Conservation (phyloP, 37 sponge, comb jelly and placozoan species). For the Sycon ciliatum region DNA sequence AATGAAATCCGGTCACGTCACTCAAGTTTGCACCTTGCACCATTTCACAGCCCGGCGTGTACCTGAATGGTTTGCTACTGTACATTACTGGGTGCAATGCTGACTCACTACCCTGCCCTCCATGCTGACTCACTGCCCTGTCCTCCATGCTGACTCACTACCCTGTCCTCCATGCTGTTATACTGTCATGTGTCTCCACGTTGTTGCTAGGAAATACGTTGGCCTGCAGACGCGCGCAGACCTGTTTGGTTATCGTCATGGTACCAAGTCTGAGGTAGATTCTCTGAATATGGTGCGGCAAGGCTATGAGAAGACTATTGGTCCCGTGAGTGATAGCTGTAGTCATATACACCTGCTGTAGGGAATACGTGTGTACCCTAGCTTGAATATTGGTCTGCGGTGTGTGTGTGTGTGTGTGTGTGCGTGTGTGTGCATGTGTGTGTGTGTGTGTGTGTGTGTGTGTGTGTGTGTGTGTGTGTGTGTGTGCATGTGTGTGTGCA, state of each 20-base stretch:
- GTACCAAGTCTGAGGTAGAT: background rate
- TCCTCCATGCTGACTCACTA: no score
- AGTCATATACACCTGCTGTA: no score
- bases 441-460: background rate
- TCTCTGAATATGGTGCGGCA: background rate
- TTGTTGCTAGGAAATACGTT: slow-evolving; percentile 1
- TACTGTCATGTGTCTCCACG: background rate
- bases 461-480: slow-evolving; percentile 5
- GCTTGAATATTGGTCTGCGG: background rate
- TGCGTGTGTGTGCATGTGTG: background rate
- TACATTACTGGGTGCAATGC: no score
- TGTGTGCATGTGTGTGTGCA: background rate
- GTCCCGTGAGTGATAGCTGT: background rate
- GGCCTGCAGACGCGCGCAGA: slow-evolving; percentile 5
- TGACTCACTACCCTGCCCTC: no score
- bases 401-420: background rate
- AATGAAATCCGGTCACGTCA: no score
- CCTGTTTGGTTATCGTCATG: slow-evolving; percentile 11
- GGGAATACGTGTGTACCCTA: background rate
- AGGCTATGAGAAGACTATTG: slow-evolving; percentile 11
- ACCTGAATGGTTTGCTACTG: no score
- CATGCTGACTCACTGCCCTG: no score
- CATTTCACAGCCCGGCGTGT: no score
- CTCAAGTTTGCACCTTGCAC: no score
- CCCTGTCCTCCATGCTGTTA: no score